Evolutionary conservation across 2,797 vertebrate genomes (phyloP).

Genomic region (Columba guinea): DNA sequence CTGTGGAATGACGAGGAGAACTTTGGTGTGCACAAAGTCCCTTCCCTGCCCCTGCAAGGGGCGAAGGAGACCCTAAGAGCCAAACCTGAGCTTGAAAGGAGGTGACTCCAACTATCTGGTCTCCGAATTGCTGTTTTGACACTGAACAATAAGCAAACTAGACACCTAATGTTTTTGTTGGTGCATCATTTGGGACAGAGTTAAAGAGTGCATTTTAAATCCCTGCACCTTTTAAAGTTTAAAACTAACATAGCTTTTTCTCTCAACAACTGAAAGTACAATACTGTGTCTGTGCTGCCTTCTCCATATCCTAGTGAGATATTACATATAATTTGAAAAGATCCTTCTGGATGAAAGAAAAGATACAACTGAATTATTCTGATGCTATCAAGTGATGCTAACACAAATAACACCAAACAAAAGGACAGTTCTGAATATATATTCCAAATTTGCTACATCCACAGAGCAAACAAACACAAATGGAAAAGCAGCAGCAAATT

Average conservation of each 20-base stretch:
- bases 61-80: neutral
- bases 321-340: slow-evolving; percentile 8
- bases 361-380: slow-evolving; percentile 39
- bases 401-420: slow-evolving; percentile 56
- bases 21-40: neutral
- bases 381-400: slow-evolving; percentile 55
- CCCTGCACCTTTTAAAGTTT: neutral
- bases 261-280: neutral
- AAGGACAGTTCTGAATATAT: slow-evolving; percentile 59
- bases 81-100: neutral
- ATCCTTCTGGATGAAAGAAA: slow-evolving; percentile 45
- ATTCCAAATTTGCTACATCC: slow-evolving; percentile 55
- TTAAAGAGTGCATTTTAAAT: neutral
- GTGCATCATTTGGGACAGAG: neutral
- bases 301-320: neutral
- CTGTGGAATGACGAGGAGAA: neutral
- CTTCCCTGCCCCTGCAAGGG: neutral
- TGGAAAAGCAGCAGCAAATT: slow-evolving; percentile 71
- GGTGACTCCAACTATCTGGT: neutral
- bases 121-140: neutral
- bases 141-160: neutral
- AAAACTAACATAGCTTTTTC: neutral
- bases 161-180: neutral
- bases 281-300: neutral
- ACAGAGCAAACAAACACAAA: slow-evolving; percentile 66